phyloP scores from a whole-genome alignment of 2,888 invertebrate genomes.

The Synanthedon formicaeformis region DNA sequence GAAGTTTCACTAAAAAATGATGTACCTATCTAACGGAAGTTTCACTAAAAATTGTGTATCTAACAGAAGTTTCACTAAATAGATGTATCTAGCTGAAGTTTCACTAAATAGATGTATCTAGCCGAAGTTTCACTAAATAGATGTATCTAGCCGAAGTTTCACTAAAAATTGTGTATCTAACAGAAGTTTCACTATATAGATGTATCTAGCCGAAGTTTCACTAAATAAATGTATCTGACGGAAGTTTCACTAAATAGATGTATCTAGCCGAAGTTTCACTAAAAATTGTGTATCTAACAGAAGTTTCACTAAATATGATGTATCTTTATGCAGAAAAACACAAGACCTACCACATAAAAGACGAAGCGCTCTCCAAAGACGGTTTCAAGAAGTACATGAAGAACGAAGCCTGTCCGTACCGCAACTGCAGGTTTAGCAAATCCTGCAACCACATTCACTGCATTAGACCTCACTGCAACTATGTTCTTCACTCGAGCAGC shows the following conservation, averaged over 20 bases:
- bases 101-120: background rate
- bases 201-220: no score
- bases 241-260: background rate
- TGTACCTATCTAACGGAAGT: no score
- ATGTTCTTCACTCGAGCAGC: slow-evolving; percentile 95
- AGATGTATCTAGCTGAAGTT: background rate
- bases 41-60: background rate
- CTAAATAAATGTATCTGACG: background rate
- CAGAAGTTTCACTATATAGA: background rate
- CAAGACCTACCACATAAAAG: slow-evolving; percentile 97
- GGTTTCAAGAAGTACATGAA: slow-evolving; percentile 99
- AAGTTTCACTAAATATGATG: background rate
- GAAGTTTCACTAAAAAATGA: background rate
- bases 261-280: background rate
- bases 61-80: background rate
- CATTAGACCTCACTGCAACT: slow-evolving; percentile 93
- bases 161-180: no score
- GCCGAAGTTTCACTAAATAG: background rate
- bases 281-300: no score
- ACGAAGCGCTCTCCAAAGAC: slow-evolving; percentile 93
- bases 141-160: no score
- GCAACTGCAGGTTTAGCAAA: slow-evolving; percentile 91
- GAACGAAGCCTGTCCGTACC: slow-evolving; percentile 92
- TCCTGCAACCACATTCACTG: slow-evolving; percentile 99
- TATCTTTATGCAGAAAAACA: slow-evolving; percentile 85